A percentile compares a stretch with the other conserved stretches of the same genome.
Evolutionary conservation across 2,888 invertebrate species (phyloP).

Genomic region (Miltochrista miniata): DNA sequence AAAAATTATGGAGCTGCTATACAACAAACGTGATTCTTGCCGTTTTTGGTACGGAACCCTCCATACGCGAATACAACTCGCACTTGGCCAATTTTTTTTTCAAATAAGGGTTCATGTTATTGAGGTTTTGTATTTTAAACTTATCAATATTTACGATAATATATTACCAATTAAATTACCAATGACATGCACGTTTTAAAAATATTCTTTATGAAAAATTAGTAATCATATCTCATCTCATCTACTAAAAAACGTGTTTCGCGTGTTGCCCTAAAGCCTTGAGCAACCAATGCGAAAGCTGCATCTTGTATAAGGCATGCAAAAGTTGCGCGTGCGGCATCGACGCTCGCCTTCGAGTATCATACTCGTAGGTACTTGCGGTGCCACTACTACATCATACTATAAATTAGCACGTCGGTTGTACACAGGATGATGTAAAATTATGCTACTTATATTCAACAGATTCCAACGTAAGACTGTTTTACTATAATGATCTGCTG

Average conservation of each 20-base stretch:
- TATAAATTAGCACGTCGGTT: background rate
- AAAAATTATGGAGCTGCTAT: no score
- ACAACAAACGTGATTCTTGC: no score
- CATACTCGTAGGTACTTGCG: slow-evolving; percentile 5
- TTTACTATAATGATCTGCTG: no score
- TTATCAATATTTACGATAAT: background rate
- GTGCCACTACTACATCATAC: slow-evolving; percentile 8
- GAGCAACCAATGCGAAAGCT: slow-evolving; percentile 6
- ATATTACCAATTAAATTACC: background rate
- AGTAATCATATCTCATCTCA: slow-evolving; percentile 1
- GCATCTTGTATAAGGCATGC: slow-evolving; percentile 17
- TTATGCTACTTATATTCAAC: no score
- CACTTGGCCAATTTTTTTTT: no score
- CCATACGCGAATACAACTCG: no score
- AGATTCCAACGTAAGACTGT: no score
- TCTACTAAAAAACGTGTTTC: background rate
- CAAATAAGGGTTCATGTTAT: no score
- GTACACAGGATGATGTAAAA: background rate
- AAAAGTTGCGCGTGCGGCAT: slow-evolving; percentile 24
- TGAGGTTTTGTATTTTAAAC: no score
- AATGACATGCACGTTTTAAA: background rate
- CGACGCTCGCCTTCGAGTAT: slow-evolving; percentile 8
- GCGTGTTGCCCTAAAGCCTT: background rate
- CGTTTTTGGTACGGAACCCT: no score
- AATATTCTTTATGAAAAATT: slow-evolving; percentile 2